phyloP scores from a whole-genome alignment of 2,888 invertebrate species.

The Crepidodera aurea region DNA sequence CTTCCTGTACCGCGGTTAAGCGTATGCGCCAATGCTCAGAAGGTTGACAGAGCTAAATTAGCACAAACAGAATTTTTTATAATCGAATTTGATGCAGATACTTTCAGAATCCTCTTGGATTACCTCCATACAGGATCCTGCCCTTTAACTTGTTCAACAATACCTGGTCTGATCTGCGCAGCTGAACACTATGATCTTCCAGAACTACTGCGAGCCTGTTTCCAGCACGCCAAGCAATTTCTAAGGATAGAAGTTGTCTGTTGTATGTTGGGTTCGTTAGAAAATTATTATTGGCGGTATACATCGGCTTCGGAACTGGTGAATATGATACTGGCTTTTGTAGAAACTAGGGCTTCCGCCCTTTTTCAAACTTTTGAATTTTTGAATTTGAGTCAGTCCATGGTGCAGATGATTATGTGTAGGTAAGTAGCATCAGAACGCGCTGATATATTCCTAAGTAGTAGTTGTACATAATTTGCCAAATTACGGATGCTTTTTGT shows the following conservation, averaged over 20 bases:
- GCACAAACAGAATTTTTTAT: constrained; percentile 96
- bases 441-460: too few species aligned
- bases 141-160: constrained; percentile 89
- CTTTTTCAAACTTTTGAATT: constrained; percentile 87
- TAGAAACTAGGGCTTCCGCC: constrained; percentile 85
- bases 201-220: constrained; percentile 91
- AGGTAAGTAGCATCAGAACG: too few species aligned
- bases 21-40: constrained; percentile 93
- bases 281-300: constrained; percentile 95
- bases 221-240: constrained; percentile 95
- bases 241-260: constrained; percentile 91
- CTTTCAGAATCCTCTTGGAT: constrained; percentile 88
- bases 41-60: constrained; percentile 89
- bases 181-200: constrained; percentile 95
- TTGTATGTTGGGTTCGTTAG: constrained; percentile 89
- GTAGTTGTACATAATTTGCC: neutral
- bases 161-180: constrained; percentile 91
- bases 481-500: constrained; percentile 49
- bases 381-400: constrained; percentile 88
- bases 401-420: constrained; percentile 94
- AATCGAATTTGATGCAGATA: constrained; percentile 94
- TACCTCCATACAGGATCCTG: constrained; percentile 94
- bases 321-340: constrained; percentile 92
- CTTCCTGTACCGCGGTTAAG: constrained; percentile 87
- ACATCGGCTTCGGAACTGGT: constrained; percentile 93